Percentiles rank a stretch among this genome's conserved stretches.
phyloP scores from a whole-genome alignment of 2,888 invertebrate species.

The Syrista parreyssii region DNA sequence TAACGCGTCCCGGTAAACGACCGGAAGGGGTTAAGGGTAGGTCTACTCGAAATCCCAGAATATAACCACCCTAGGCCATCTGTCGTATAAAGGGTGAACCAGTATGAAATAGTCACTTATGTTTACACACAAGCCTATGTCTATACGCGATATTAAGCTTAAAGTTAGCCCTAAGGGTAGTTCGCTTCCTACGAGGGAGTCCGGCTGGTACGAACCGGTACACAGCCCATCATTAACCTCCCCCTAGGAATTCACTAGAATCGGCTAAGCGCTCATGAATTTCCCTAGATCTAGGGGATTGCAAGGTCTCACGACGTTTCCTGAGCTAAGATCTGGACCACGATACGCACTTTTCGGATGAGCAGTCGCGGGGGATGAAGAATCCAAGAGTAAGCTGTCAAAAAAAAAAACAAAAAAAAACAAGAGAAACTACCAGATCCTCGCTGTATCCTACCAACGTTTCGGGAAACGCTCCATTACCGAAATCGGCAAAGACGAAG shows the following conservation, averaged over 20 bases:
- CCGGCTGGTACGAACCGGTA: not conserved
- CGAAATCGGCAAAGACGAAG: not conserved
- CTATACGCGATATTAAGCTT: not conserved
- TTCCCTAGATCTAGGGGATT: not conserved
- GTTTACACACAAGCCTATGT: not conserved
- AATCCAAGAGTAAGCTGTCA: not conserved
- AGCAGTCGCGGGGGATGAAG: not conserved
- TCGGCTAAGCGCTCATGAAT: not conserved
- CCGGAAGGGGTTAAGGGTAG: not conserved
- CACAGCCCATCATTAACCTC: not conserved
- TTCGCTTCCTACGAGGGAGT: not conserved
- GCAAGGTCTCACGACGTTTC: not conserved
- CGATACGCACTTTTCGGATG: not conserved
- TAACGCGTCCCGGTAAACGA: not conserved
- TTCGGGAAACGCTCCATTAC: not conserved
- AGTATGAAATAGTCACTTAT: constrained; percentile 6
- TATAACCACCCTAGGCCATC: constrained; percentile 39
- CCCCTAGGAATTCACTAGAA: not conserved
- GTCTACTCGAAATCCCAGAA: constrained; percentile 12
- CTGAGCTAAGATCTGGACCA: not conserved
- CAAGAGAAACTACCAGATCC: not conserved
- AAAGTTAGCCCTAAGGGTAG: not conserved
- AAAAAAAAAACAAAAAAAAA: not conserved
- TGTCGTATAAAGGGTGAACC: constrained; percentile 39
- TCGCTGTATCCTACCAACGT: not conserved